Conservation (phyloP, 2,113 vertebrate genomes). For the Orientallactaga bullata region DNA sequence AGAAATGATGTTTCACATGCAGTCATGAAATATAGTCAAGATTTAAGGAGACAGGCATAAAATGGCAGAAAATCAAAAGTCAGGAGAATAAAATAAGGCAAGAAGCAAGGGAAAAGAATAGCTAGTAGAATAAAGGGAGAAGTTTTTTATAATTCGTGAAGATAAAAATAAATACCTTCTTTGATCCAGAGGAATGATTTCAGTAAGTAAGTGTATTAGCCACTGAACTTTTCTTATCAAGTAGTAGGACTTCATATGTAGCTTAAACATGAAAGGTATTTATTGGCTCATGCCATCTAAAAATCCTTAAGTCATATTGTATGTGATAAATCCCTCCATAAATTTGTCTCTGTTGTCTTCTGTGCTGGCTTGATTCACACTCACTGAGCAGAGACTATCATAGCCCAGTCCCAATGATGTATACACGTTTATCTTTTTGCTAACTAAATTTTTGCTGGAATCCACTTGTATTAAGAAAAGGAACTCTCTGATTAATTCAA, state of each 20-base stretch:
- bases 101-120: constrained; percentile 6
- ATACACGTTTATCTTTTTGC: neutral
- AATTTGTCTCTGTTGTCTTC: constrained; percentile 26
- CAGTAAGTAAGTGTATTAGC: neutral
- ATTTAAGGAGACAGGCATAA: neutral
- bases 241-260: neutral
- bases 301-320: constrained; percentile 28
- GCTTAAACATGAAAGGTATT: constrained; percentile 29
- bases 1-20: constrained; percentile 42
- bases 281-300: neutral
- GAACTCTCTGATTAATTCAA: constrained; percentile 35
- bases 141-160: constrained; percentile 45
- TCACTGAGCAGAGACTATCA: neutral
- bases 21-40: constrained; percentile 6
- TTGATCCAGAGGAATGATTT: constrained; percentile 39
- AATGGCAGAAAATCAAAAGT: constrained; percentile 8
- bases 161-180: constrained; percentile 40
- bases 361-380: constrained; percentile 15
- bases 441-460: neutral
- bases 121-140: neutral
- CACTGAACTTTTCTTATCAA: constrained; percentile 2
- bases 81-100: neutral
- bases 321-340: neutral
- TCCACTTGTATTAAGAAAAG: neutral
- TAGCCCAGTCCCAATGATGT: neutral